Evolutionary conservation across 2,113 vertebrate species (phyloP).

Genomic region (Fulica atra): DNA sequence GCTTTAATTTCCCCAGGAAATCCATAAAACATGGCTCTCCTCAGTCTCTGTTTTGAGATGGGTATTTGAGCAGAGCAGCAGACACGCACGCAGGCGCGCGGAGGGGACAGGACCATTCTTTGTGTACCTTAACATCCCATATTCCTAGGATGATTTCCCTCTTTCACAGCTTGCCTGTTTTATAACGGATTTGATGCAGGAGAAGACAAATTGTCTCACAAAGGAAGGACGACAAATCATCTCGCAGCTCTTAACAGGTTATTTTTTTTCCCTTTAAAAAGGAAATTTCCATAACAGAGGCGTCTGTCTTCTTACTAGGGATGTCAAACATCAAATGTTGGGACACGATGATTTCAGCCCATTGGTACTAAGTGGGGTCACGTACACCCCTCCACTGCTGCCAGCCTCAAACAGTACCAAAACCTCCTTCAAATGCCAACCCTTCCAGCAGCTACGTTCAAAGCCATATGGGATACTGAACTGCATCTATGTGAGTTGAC

Average conservation of each 20-base stretch:
- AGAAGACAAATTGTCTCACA: constrained; percentile 78
- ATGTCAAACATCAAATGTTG: constrained; percentile 69
- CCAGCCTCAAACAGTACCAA: constrained; percentile 29
- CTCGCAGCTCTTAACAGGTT: constrained; percentile 69
- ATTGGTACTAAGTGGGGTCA: constrained; percentile 24
- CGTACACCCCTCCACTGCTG: not conserved
- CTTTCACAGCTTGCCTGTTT: constrained; percentile 80
- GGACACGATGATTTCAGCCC: constrained; percentile 21
- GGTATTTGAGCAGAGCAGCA: constrained; percentile 7
- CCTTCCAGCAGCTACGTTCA: not conserved
- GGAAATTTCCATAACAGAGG: constrained; percentile 63
- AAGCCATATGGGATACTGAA: not conserved
- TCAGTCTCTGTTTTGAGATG: not conserved
- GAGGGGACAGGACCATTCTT: not conserved
- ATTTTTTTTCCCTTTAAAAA: constrained; percentile 65
- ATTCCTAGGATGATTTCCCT: constrained; percentile 69
- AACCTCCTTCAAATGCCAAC: constrained; percentile 10
- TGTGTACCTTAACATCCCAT: constrained; percentile 59
- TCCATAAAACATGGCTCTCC: not conserved
- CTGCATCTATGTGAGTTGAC: not conserved
- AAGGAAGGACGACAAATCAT: constrained; percentile 76
- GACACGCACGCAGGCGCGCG: not conserved
- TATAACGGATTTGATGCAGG: constrained; percentile 75
- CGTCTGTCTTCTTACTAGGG: constrained; percentile 36
- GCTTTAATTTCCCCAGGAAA: not conserved